phyloP scores from a whole-genome alignment of 2,113 vertebrate genomes.

The Delphinus delphis region DNA sequence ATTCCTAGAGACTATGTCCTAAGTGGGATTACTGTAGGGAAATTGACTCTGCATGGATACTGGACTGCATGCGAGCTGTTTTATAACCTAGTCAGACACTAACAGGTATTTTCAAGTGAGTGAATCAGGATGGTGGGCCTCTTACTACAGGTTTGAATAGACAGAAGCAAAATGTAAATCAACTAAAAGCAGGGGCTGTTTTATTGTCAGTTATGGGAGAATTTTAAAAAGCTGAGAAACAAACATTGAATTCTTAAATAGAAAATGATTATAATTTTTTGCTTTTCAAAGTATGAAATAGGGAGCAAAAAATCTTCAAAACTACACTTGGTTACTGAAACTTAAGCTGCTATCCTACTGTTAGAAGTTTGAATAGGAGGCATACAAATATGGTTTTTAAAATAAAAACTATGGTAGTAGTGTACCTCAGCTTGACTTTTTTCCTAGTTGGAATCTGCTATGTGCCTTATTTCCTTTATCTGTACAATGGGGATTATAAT shows the following conservation, averaged over 20 bases:
- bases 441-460: neutral
- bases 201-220: neutral
- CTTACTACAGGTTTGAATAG: neutral
- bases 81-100: neutral
- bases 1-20: neutral
- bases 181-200: neutral
- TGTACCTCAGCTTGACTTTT: neutral
- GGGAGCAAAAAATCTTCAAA: neutral
- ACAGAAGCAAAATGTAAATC: neutral
- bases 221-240: conserved; percentile 8
- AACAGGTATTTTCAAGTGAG: neutral
- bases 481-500: neutral
- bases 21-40: neutral
- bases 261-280: neutral
- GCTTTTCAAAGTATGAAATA: conserved; percentile 17
- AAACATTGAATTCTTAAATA: neutral
- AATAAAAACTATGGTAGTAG: neutral
- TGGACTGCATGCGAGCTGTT: rapidly evolving
- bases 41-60: neutral
- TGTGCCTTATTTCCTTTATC: neutral
- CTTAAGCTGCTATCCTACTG: neutral
- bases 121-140: neutral
- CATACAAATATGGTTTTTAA: neutral
- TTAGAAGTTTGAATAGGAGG: neutral
- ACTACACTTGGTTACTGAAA: neutral